Evolutionary conservation across 1,140 invertebrate species (phyloP).

Genomic region (Drosophila nigrodunni): DNA sequence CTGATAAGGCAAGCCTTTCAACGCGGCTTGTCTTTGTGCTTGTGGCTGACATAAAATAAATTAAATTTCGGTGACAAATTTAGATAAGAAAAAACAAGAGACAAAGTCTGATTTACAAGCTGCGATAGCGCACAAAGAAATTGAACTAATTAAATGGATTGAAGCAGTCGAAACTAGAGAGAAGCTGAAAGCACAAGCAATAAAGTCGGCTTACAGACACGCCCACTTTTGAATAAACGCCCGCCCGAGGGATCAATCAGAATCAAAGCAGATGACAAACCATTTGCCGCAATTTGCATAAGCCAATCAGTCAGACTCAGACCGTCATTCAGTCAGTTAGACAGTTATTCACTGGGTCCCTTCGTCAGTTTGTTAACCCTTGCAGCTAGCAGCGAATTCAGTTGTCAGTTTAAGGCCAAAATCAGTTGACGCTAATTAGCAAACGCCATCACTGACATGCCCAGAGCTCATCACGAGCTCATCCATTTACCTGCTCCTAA

Average conservation of each 20-base stretch:
- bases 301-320: slow-evolving; percentile 52
- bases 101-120: slow-evolving; percentile 3
- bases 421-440: slow-evolving; percentile 58
- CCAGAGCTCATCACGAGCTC: slow-evolving; percentile 8
- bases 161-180: slow-evolving; percentile 8
- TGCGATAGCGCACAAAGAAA: slow-evolving; percentile 7
- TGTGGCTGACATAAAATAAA: slow-evolving; percentile 23
- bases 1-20: neutral
- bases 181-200: neutral
- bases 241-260: slow-evolving; percentile 16
- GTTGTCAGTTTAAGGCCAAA: slow-evolving; percentile 17
- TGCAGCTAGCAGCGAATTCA: neutral
- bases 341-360: neutral
- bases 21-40: neutral
- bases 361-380: slow-evolving; percentile 7
- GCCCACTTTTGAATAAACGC: slow-evolving; percentile 17
- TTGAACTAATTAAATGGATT: slow-evolving; percentile 33
- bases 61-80: slow-evolving; percentile 25
- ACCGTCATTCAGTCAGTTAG: slow-evolving; percentile 6
- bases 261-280: slow-evolving; percentile 37
- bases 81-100: slow-evolving; percentile 7
- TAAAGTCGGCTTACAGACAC: slow-evolving; percentile 4
- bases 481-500: slow-evolving; percentile 26
- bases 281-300: slow-evolving; percentile 67
- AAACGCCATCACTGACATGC: slow-evolving; percentile 51